phyloP scores from a whole-genome alignment of 2,113 vertebrate species.

The Symphodus melops region DNA sequence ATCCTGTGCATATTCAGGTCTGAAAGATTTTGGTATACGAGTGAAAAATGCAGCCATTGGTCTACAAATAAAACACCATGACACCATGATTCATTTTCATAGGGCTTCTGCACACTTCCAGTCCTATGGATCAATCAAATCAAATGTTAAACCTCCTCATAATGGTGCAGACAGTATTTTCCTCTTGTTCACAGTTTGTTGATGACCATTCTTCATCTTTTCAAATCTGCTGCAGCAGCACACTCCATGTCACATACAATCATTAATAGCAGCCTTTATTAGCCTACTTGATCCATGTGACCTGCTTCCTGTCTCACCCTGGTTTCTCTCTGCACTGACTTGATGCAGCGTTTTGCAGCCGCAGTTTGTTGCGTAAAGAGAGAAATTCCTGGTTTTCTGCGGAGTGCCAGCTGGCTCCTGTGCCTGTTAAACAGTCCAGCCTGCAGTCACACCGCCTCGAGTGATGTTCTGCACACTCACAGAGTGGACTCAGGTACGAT shows the following conservation, averaged over 20 bases:
- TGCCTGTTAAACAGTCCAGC: background rate
- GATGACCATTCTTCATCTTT: background rate
- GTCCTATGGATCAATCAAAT: background rate
- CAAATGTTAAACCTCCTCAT: background rate
- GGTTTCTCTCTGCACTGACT: constrained; percentile 7
- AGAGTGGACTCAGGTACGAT: background rate
- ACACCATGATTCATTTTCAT: too few relatives aligned
- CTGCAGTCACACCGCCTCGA: background rate
- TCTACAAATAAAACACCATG: too few relatives aligned
- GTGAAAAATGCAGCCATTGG: too few relatives aligned
- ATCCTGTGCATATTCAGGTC: too few relatives aligned
- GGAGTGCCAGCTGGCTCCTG: constrained; percentile 34
- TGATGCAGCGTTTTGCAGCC: constrained; percentile 14
- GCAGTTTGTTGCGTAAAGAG: constrained; percentile 10
- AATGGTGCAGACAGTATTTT: background rate
- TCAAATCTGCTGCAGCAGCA: background rate
- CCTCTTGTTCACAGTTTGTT: background rate
- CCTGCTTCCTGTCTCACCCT: background rate
- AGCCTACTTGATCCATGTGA: background rate
- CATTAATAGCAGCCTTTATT: background rate
- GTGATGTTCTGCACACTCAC: background rate
- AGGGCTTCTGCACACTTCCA: too few relatives aligned
- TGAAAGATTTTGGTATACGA: too few relatives aligned
- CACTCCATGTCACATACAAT: background rate
- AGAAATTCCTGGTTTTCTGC: constrained; percentile 38